A percentile compares a stretch with the other conserved stretches of the same genome.
These are phyloP conservation scores for Patiria miniata DNA, from an alignment of 35 echinoderm and acorn worm species.

Conservation along the genomic window DNA sequence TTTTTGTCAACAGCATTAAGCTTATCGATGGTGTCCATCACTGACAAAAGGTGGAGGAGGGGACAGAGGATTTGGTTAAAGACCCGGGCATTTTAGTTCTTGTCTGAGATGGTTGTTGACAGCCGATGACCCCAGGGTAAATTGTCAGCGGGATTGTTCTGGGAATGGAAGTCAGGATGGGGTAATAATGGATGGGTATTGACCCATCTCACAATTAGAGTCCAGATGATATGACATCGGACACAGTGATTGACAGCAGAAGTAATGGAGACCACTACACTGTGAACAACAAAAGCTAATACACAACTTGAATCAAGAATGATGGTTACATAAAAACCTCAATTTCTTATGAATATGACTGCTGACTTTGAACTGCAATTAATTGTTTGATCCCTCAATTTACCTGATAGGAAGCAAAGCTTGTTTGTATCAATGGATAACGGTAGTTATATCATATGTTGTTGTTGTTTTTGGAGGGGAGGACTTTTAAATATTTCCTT, in stretches of 20 bases:
- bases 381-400: too few species aligned
- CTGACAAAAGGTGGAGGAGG: background rate
- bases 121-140: background rate
- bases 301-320: too few species aligned
- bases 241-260: background rate
- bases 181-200: background rate
- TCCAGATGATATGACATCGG: background rate
- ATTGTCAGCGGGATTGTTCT: background rate
- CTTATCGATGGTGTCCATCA: constrained; percentile 4
- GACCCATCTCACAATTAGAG: constrained; percentile 15
- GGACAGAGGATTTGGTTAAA: background rate
- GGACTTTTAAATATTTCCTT: too few species aligned
- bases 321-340: too few species aligned
- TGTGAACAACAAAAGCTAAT: too few species aligned
- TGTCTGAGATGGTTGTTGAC: background rate
- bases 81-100: background rate
- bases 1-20: background rate
- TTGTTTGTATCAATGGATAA: too few species aligned
- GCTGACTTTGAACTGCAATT: too few species aligned
- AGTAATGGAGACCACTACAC: too few species aligned
- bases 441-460: too few species aligned
- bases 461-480: too few species aligned
- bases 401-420: too few species aligned
- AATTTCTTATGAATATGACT: too few species aligned
- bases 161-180: background rate